These are phyloP conservation scores for Ptychochromis oligacanthus DNA, from an alignment of 2,113 vertebrate genomes.

Conservation along the genomic window DNA sequence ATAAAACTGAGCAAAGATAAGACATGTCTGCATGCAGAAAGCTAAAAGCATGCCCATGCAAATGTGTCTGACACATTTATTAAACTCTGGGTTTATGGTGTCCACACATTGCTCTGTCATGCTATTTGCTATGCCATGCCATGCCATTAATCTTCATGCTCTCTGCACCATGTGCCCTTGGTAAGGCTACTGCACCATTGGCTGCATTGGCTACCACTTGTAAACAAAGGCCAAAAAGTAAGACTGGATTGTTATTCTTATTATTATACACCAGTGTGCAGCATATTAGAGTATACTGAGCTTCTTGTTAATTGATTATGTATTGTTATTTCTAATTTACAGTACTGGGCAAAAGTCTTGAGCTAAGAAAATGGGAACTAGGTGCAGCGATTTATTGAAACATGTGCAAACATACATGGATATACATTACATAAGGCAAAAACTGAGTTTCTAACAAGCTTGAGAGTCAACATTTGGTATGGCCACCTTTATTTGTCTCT, in stretches of 20 bases:
- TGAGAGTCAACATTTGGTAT: too few relatives aligned
- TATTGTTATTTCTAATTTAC: background rate
- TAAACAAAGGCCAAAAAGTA: background rate
- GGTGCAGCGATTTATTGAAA: too few relatives aligned
- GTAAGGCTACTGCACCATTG: background rate
- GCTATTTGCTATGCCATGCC: too few relatives aligned
- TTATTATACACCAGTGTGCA: constrained; percentile 3
- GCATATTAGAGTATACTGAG: background rate
- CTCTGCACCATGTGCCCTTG: background rate
- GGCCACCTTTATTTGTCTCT: too few relatives aligned
- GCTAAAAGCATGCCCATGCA: background rate
- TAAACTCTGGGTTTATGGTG: background rate
- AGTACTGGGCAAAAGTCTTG: too few relatives aligned
- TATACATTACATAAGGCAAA: too few relatives aligned
- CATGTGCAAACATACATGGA: too few relatives aligned
- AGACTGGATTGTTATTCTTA: background rate
- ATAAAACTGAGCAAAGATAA: background rate
- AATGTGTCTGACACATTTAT: background rate
- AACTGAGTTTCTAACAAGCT: too few relatives aligned
- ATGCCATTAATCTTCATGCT: background rate
- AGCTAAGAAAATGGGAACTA: too few relatives aligned
- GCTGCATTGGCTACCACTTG: background rate
- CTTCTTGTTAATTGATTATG: background rate
- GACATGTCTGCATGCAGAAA: constrained; percentile 2
- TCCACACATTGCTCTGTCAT: background rate